Base-by-base conservation (phyloP, 2,113 vertebrate genomes). In the Silurus asotus region DNA sequence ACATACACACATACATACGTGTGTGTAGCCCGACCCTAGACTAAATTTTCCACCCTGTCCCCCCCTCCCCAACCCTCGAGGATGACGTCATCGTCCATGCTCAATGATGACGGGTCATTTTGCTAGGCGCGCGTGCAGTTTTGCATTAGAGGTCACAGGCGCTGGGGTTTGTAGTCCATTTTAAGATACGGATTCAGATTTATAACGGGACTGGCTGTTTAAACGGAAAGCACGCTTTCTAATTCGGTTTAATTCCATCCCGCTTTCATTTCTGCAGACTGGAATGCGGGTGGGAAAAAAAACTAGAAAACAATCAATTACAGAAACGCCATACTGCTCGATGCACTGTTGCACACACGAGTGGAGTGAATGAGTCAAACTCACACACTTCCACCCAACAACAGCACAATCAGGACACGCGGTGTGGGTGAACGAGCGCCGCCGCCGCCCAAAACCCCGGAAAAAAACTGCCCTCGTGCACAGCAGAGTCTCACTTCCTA, bases 401-500 rank as follows among this genome's bases (percentile, higher is more conserved):
- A n/a, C 37, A 37, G 37, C 37, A 37, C 19, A n/a, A 55, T 9
- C 14, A 28, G 11, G 13, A 37, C 37, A 37, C 37, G 37, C 37
- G 37, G 37, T 37, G 37, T 37, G 37, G 3, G 37, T 65, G 48
- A 61, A 58, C 28, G 11, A 65, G 53, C 28, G 76, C 88, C 88
- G 86, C 37, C 37, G 37, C 37, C 88, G 49, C 88, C 88, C 88
- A 86, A 81, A 84, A 25, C 6, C 20, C 2, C 28, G 17, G 70
- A 69, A 69, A 15, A 48, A 19, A 13, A 37, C 6, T 15, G 3
- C 17, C 76, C 25, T 11, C 55, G 25, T 58, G 75, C 75, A 28
- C 17, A 15, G 15, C 8, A 2, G 51, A 62, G 84, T 25, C 77
- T 28, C n/a, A 86, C 88, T 84, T 72, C 88, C 85, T 92, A 96